Evolutionary conservation across 2,888 invertebrate species (phyloP).

Genomic region (Selenia dentaria): DNA sequence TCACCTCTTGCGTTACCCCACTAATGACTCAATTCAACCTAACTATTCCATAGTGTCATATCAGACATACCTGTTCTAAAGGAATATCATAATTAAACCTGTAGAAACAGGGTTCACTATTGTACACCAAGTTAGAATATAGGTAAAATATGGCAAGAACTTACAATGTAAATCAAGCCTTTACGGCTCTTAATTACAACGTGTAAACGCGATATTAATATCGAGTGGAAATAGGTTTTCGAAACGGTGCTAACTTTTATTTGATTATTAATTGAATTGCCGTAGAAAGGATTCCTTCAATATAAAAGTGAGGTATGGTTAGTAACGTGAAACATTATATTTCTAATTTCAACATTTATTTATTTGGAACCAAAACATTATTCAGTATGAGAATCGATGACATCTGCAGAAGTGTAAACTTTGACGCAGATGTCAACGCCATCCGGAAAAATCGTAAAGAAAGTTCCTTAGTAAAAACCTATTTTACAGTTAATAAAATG

Average conservation of each 20-base stretch:
- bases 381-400: too few species aligned
- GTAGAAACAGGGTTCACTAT: constrained; percentile 7
- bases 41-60: constrained; percentile 32
- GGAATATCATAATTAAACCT: constrained; percentile 13
- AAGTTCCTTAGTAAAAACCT: too few species aligned
- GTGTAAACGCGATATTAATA: constrained; percentile 59
- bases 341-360: too few species aligned
- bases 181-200: constrained; percentile 59
- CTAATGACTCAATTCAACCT: constrained; percentile 71
- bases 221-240: constrained; percentile 51
- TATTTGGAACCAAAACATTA: too few species aligned
- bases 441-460: too few species aligned
- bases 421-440: too few species aligned
- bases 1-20: constrained; percentile 63
- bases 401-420: too few species aligned
- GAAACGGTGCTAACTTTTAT: constrained; percentile 31
- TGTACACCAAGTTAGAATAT: not conserved
- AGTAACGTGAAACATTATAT: too few species aligned
- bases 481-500: too few species aligned
- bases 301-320: too few species aligned
- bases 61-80: not conserved
- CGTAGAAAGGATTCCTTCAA: constrained; percentile 5
- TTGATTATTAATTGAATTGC: constrained; percentile 22
- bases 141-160: constrained; percentile 50
- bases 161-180: constrained; percentile 56